A percentile compares a stretch with the other conserved stretches of the same genome.
These are phyloP conservation scores for Bombus soroeensis DNA, from an alignment of 1,140 invertebrate species.

Conservation along the genomic window DNA sequence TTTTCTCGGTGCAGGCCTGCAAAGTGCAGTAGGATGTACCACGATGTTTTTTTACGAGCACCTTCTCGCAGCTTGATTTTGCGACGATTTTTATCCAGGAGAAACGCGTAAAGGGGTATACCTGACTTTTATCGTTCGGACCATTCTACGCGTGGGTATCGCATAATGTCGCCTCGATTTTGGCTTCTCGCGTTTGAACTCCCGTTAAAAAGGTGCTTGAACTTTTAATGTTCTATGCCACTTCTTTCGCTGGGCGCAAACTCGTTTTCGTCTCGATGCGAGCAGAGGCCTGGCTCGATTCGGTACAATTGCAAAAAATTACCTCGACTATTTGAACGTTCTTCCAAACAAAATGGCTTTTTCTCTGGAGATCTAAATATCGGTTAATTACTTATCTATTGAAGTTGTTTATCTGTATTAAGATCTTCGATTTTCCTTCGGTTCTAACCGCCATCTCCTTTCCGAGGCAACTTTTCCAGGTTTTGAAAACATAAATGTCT, in stretches of 20 bases:
- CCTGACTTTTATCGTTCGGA: neutral
- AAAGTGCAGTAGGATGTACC: neutral
- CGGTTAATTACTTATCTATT: neutral
- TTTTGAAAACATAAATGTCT: no score
- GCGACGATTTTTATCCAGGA: neutral
- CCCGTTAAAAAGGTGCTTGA: slow-evolving; percentile 18
- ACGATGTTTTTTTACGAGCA: neutral
- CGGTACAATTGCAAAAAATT: neutral
- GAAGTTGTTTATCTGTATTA: no score
- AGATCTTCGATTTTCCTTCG: neutral
- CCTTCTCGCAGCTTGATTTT: neutral
- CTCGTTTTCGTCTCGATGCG: slow-evolving; percentile 3
- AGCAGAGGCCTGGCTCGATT: neutral
- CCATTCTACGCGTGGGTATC: neutral
- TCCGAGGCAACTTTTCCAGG: no score
- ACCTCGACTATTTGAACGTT: neutral
- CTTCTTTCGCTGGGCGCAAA: neutral
- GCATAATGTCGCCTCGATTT: neutral
- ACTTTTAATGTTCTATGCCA: slow-evolving; percentile 13
- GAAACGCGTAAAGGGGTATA: neutral
- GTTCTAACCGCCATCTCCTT: no score
- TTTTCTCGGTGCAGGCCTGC: no score
- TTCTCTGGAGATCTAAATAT: neutral
- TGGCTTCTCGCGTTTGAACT: neutral
- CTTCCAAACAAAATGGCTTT: neutral